Evolutionary conservation across 2,888 invertebrate genomes (phyloP).

Genomic region (Nezara viridula): DNA sequence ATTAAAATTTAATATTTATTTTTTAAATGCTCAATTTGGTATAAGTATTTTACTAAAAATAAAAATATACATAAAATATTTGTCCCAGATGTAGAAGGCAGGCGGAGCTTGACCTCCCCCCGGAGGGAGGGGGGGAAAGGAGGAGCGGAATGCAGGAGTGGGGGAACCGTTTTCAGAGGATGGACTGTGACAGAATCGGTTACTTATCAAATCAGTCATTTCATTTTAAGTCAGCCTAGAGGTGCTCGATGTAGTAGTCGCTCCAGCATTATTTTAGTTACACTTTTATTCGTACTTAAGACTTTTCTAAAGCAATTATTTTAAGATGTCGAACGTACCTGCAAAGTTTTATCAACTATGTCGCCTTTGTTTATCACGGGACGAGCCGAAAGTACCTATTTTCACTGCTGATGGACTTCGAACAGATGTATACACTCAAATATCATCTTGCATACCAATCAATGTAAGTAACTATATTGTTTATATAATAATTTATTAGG

Average conservation of each 20-base stretch:
- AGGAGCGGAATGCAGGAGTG: slow-evolving; percentile 59
- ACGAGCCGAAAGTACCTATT: slow-evolving; percentile 83
- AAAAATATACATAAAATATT: background rate
- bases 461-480: slow-evolving; percentile 72
- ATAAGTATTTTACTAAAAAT: background rate
- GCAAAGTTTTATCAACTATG: slow-evolving; percentile 93
- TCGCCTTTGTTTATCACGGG: slow-evolving; percentile 89
- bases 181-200: slow-evolving; percentile 64
- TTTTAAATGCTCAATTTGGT: background rate
- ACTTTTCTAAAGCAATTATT: background rate
- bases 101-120: slow-evolving; percentile 51
- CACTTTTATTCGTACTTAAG: slow-evolving; percentile 43
- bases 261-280: slow-evolving; percentile 59
- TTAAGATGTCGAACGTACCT: slow-evolving; percentile 87
- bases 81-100: slow-evolving; percentile 37
- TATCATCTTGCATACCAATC: slow-evolving; percentile 85
- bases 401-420: slow-evolving; percentile 82
- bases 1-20: too few relatives aligned
- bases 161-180: slow-evolving; percentile 60
- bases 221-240: slow-evolving; percentile 54
- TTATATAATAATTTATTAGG: background rate
- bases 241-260: slow-evolving; percentile 62
- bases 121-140: background rate
- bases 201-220: slow-evolving; percentile 62
- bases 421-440: slow-evolving; percentile 78